Evolutionary conservation across 1,140 invertebrate species (phyloP).

Genomic region (Zaprionus kolodkinae): DNA sequence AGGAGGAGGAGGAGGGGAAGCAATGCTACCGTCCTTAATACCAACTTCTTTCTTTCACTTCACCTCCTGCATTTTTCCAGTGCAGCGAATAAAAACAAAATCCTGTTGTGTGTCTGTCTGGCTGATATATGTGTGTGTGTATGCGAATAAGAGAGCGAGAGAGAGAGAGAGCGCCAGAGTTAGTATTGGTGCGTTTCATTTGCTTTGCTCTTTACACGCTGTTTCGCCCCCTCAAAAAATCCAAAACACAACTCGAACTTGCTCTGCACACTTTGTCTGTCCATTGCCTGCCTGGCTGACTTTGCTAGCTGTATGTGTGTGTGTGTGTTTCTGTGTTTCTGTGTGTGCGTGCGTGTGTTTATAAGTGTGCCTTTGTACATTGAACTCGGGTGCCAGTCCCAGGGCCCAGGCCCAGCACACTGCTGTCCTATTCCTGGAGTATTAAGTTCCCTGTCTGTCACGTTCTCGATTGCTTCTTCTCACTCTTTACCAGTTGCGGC

Average conservation of each 20-base stretch:
- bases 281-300: slow-evolving; percentile 56
- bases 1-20: background rate
- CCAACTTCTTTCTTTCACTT: slow-evolving; percentile 29
- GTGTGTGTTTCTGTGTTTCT: slow-evolving; percentile 17
- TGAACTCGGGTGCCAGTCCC: slow-evolving; percentile 54
- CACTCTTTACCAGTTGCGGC: background rate
- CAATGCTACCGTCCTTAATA: slow-evolving; percentile 21
- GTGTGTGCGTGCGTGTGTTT: slow-evolving; percentile 1
- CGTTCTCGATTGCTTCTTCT: slow-evolving; percentile 18
- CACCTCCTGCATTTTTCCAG: slow-evolving; percentile 31
- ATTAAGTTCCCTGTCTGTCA: slow-evolving; percentile 32
- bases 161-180: slow-evolving; percentile 8
- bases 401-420: slow-evolving; percentile 5
- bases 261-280: slow-evolving; percentile 69
- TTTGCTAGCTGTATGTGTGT: slow-evolving; percentile 29
- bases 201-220: slow-evolving; percentile 59
- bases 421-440: slow-evolving; percentile 45
- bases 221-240: slow-evolving; percentile 63
- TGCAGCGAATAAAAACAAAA: slow-evolving; percentile 58
- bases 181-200: slow-evolving; percentile 58
- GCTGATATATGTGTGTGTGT: slow-evolving; percentile 19
- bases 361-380: slow-evolving; percentile 65
- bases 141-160: slow-evolving; percentile 7
- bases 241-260: slow-evolving; percentile 74
- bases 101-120: slow-evolving; percentile 71